phyloP scores from a whole-genome alignment of 2,113 vertebrate species.

The Tricholaema leucomelas region DNA sequence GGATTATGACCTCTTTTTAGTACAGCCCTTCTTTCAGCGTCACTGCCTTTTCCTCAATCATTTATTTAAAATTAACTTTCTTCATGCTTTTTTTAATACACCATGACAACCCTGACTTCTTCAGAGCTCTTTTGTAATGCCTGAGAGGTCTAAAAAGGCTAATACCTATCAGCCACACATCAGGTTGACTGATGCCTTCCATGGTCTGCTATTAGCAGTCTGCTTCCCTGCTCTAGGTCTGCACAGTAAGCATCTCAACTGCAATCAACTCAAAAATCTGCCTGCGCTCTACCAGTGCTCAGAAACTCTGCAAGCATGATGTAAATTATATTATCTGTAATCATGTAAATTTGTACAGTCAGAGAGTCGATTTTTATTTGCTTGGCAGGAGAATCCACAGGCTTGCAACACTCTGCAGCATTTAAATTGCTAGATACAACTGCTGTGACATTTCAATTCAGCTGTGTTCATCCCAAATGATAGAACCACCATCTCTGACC shows the following conservation, averaged over 20 bases:
- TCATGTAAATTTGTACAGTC: slow-evolving; percentile 67
- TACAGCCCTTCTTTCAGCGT: background rate
- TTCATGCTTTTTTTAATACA: background rate
- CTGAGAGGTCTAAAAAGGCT: slow-evolving; percentile 20
- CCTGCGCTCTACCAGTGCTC: background rate
- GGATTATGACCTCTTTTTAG: background rate
- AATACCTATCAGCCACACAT: background rate
- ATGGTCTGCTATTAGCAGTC: background rate
- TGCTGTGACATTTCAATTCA: slow-evolving; percentile 70
- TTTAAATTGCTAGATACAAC: slow-evolving; percentile 57
- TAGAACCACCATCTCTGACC: slow-evolving; percentile 55
- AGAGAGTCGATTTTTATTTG: slow-evolving; percentile 58
- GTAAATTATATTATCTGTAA: slow-evolving; percentile 64
- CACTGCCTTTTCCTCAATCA: background rate
- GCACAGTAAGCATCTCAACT: slow-evolving; percentile 53
- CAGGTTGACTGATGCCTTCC: slow-evolving; percentile 8
- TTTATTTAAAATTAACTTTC: slow-evolving; percentile 43
- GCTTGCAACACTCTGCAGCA: slow-evolving; percentile 51
- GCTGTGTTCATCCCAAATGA: slow-evolving; percentile 48
- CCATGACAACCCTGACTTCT: background rate
- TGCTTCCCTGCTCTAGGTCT: background rate
- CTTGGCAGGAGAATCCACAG: slow-evolving; percentile 61
- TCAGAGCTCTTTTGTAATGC: background rate
- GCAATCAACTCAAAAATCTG: slow-evolving; percentile 57
- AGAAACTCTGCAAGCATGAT: slow-evolving; percentile 44